Evolutionary conservation across 2,888 invertebrate genomes (phyloP).

Genomic region (Lysandra bellargus): DNA sequence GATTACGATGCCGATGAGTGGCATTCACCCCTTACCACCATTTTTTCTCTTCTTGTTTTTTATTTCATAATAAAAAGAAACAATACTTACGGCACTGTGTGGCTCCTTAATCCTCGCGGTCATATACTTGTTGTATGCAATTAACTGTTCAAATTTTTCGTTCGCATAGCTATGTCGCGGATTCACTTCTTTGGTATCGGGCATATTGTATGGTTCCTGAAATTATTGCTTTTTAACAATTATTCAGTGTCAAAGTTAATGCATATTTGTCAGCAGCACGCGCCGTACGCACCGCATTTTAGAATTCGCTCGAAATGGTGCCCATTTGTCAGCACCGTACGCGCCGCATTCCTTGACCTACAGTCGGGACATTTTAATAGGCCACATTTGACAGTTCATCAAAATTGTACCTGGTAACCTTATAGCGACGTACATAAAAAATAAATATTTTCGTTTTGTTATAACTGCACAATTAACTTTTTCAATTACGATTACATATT

Average conservation of each 20-base stretch:
- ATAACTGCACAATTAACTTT: too few species aligned
- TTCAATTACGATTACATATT: too few species aligned
- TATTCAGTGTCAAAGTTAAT: background rate
- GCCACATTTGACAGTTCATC: too few species aligned
- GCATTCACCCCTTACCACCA: background rate
- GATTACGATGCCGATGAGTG: background rate
- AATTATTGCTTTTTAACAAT: background rate
- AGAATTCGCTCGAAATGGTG: too few species aligned
- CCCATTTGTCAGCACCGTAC: too few species aligned
- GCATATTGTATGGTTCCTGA: slow-evolving; percentile 73
- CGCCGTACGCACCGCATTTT: too few species aligned
- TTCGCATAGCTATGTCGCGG: slow-evolving; percentile 63
- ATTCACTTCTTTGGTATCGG: slow-evolving; percentile 57
- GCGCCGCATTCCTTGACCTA: too few species aligned
- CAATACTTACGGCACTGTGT: slow-evolving; percentile 61
- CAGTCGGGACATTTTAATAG: too few species aligned
- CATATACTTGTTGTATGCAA: slow-evolving; percentile 67
- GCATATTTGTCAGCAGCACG: too few species aligned
- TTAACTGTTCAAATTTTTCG: slow-evolving; percentile 65
- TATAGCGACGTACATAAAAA: too few species aligned
- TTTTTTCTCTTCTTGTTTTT: background rate
- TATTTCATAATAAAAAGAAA: background rate
- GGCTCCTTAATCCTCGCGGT: slow-evolving; percentile 67
- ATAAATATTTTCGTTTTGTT: too few species aligned
- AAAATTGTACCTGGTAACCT: too few species aligned